phyloP scores from a whole-genome alignment of 2,797 vertebrate species.

The Hapalemur alaotrensis region DNA sequence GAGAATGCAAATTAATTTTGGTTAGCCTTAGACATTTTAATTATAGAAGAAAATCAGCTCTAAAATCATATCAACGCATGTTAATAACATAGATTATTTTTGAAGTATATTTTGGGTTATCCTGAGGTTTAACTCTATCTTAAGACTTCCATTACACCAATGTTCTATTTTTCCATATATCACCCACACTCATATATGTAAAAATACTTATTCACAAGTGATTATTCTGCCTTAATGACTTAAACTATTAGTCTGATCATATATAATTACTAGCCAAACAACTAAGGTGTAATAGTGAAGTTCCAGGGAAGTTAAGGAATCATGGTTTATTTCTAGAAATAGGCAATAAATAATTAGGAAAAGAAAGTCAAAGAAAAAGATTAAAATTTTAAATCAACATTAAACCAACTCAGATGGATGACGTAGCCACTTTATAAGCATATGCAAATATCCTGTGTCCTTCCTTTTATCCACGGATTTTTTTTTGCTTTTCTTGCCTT shows the following conservation, averaged over 20 bases:
- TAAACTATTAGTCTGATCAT: not conserved
- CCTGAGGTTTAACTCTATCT: not conserved
- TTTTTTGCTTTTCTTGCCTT: not conserved
- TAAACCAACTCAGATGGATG: constrained; percentile 1
- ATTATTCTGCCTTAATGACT: constrained; percentile 37
- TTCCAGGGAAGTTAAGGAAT: not conserved
- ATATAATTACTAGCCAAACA: not conserved
- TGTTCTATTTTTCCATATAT: not conserved
- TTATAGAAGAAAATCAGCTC: not conserved
- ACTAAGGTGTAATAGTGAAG: not conserved
- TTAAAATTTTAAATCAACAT: constrained; percentile 5
- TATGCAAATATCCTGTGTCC: not conserved
- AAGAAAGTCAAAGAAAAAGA: not conserved
- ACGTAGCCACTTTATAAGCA: not conserved
- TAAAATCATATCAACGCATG: not conserved
- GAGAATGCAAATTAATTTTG: constrained; percentile 44
- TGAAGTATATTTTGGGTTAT: not conserved
- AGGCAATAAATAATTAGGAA: not conserved
- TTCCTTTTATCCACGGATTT: not conserved
- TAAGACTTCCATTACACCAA: not conserved
- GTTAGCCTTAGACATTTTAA: constrained; percentile 29
- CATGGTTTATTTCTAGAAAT: constrained; percentile 19
- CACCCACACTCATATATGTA: not conserved
- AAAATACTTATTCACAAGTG: constrained; percentile 16
- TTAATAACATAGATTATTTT: constrained; percentile 11